These are phyloP conservation scores for Drosophila arawakana DNA, from an alignment of 1,140 invertebrate species.

Conservation along the genomic window DNA sequence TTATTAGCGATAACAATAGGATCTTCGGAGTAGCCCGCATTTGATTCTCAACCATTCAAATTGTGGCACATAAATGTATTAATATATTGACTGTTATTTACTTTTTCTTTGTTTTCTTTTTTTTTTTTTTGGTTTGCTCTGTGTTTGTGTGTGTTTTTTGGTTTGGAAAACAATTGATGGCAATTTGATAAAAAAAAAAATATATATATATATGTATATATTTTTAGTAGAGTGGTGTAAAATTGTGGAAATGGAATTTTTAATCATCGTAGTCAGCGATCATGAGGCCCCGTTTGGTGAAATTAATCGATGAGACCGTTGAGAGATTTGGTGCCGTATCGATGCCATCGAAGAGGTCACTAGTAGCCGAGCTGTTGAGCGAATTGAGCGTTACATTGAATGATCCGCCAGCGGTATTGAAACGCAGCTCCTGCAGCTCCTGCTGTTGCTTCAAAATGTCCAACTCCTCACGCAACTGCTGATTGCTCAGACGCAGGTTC, in stretches of 20 bases:
- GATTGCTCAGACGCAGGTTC: slow-evolving; percentile 73
- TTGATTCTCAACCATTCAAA: slow-evolving; percentile 8
- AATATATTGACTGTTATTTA: slow-evolving; percentile 34
- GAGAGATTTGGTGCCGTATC: slow-evolving; percentile 59
- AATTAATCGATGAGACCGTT: slow-evolving; percentile 64
- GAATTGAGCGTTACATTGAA: slow-evolving; percentile 75
- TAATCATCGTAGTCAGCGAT: slow-evolving; percentile 78
- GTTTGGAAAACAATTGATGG: no score
- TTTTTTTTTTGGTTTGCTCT: background rate
- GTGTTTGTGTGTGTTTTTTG: background rate
- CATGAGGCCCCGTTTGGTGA: slow-evolving; percentile 77
- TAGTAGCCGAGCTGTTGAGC: slow-evolving; percentile 70
- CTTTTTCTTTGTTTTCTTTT: slow-evolving; percentile 11
- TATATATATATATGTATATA: no score
- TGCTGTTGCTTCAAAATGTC: slow-evolving; percentile 67
- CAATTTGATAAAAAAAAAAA: no score
- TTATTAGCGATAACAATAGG: slow-evolving; percentile 42
- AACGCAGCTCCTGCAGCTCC: slow-evolving; percentile 51
- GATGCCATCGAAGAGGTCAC: slow-evolving; percentile 73
- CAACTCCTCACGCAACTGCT: slow-evolving; percentile 70
- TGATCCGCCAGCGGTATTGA: slow-evolving; percentile 53
- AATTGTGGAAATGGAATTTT: background rate
- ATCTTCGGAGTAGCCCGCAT: slow-evolving; percentile 46
- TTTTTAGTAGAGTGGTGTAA: background rate
- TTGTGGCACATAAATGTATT: slow-evolving; percentile 39